These are phyloP conservation scores for Lasioglossum zephyrum DNA, from an alignment of 2,888 invertebrate genomes.

Conservation along the genomic window DNA sequence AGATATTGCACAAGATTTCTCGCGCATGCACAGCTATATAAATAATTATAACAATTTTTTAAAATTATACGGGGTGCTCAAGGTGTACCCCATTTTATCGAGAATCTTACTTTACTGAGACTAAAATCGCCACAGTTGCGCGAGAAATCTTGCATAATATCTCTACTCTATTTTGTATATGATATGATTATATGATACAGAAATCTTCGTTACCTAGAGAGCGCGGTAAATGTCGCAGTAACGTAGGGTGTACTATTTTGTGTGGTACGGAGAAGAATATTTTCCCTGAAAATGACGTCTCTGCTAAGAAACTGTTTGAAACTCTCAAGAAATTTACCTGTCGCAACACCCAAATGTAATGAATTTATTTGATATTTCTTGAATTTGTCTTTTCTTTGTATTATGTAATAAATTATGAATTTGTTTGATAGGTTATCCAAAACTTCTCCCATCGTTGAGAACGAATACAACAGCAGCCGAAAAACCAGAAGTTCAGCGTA, in stretches of 20 bases:
- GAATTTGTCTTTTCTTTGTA: slow-evolving; percentile 7
- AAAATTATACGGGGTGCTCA: too few species aligned
- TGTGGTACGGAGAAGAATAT: background rate
- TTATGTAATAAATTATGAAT: slow-evolving; percentile 63
- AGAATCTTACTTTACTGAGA: too few species aligned
- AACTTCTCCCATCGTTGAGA: slow-evolving; percentile 44
- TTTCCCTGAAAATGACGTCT: slow-evolving; percentile 58
- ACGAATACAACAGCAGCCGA: slow-evolving; percentile 48
- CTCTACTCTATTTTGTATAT: too few species aligned
- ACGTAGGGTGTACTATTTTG: slow-evolving; percentile 23
- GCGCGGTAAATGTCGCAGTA: slow-evolving; percentile 10
- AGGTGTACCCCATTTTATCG: too few species aligned
- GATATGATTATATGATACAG: background rate
- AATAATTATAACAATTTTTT: too few species aligned
- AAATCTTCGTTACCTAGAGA: background rate
- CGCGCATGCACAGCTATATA: too few species aligned
- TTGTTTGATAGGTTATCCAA: slow-evolving; percentile 64
- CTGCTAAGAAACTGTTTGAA: slow-evolving; percentile 63
- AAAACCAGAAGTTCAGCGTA: slow-evolving; percentile 58
- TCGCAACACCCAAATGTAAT: slow-evolving; percentile 60
- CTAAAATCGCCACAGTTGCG: too few species aligned
- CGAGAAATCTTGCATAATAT: too few species aligned
- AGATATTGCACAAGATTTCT: too few species aligned
- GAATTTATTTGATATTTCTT: background rate
- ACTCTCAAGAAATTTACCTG: slow-evolving; percentile 52